Conservation (phyloP, 2,797 vertebrate genomes). For the Mionectes olivaceus region DNA sequence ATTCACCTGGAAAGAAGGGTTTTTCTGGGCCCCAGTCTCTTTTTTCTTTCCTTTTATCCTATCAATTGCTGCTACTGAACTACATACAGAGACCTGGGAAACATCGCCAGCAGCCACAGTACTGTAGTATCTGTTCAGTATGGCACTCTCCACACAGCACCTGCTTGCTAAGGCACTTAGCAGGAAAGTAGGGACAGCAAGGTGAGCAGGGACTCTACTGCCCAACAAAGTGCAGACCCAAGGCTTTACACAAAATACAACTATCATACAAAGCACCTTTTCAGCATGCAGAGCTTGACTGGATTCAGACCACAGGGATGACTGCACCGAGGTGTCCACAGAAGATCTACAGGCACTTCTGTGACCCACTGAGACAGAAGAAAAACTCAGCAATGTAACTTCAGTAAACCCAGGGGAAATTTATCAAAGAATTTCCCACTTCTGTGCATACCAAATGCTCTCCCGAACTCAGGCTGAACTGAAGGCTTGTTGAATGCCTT, state of each 20-base stretch:
- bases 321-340: neutral
- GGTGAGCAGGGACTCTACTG: neutral
- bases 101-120: neutral
- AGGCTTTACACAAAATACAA: neutral
- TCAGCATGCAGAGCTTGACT: neutral
- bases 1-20: neutral
- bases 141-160: neutral
- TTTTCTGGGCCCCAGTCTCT: neutral
- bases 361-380: neutral
- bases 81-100: neutral
- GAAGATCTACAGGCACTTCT: neutral
- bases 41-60: neutral
- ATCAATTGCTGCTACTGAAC: neutral
- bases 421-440: neutral
- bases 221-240: neutral
- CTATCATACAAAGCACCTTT: neutral
- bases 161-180: neutral
- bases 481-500: neutral
- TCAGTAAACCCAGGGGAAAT: neutral
- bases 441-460: neutral
- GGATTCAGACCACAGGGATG: neutral
- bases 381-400: neutral
- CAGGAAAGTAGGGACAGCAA: neutral
- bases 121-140: neutral
- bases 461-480: rapidly evolving